phyloP scores from a whole-genome alignment of 2,113 vertebrate genomes.

The Taurulus bubalis region DNA sequence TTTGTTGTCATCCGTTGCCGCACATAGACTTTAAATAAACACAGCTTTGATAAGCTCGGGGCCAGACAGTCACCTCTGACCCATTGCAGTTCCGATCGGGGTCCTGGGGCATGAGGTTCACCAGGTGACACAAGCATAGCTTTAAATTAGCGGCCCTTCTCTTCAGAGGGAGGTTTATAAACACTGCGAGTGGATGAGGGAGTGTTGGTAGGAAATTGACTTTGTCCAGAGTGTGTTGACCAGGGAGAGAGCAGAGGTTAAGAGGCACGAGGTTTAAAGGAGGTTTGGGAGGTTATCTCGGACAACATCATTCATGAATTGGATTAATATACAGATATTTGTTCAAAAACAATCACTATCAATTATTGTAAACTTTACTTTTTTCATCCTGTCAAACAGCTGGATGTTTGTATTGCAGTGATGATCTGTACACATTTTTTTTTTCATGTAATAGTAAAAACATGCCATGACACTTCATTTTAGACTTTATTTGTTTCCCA shows the following conservation, averaged over 20 bases:
- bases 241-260: conserved; percentile 65
- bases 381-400: background rate
- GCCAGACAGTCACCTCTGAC: conserved; percentile 77
- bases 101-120: conserved; percentile 76
- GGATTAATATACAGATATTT: background rate
- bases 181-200: conserved; percentile 70
- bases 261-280: conserved; percentile 45
- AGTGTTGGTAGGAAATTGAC: conserved; percentile 70
- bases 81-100: conserved; percentile 70
- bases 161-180: conserved; percentile 67
- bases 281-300: conserved; percentile 10
- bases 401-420: background rate
- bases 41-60: conserved; percentile 79
- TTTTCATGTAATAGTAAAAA: background rate
- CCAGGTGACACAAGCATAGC: conserved; percentile 73
- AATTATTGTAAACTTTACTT: background rate
- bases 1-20: conserved; percentile 76
- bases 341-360: background rate
- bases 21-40: conserved; percentile 83
- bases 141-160: conserved; percentile 70
- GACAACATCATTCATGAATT: background rate
- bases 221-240: conserved; percentile 74
- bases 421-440: background rate
- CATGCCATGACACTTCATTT: background rate
- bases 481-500: background rate